Evolutionary conservation across 2,888 invertebrate genomes (phyloP), one percentile per base, ranked within the genome.

Genomic region (Ormyrus pomaceus): DNA sequence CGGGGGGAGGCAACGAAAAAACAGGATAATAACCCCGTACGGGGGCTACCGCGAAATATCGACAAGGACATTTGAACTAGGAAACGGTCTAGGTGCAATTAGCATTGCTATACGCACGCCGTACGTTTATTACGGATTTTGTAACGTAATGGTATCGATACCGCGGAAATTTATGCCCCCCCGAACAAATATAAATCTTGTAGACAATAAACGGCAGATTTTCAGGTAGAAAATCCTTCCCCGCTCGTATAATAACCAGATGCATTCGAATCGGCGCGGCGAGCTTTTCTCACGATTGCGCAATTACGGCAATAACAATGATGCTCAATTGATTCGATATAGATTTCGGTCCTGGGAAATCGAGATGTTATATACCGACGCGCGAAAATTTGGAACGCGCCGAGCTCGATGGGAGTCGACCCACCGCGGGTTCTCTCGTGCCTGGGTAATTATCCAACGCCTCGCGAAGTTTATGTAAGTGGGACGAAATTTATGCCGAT

Each of bases 121-220:
- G 34, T 34, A 34, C 62, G 34, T 72, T 69, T 69, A 70, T 62
- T 74, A 48, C 19, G 48, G 53, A 64, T 79, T 75, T 79, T 74
- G 69, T 69, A 79, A 70, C 46, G 56, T 58, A 45, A 64, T 19
- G 19, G 13, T 70, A 74, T 70, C 11, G 64, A 74, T 69, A 58
- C 45, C 50, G n/a, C 19, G 34, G 13, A 70, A 73, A 79, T 74
- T 70, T 74, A 74, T 74, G 59, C 34, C n/a, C 13, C 13, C 46
- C 50, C 10, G 10, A 55, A 34, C 56, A 53, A 58, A 19, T 65
- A 74, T 74, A 74, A 79, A 79, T 79, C 69, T 69, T 50, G 6
- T 9, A 6, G 48, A 68, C 53, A 78, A 78, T 72, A 72, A 66
- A 66, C 10, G 59, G 46, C 66, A 58, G 64, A 68, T 72, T 78